Evolutionary conservation across 2,113 vertebrate genomes (phyloP).

Genomic region (Rousettus leschenaultii): DNA sequence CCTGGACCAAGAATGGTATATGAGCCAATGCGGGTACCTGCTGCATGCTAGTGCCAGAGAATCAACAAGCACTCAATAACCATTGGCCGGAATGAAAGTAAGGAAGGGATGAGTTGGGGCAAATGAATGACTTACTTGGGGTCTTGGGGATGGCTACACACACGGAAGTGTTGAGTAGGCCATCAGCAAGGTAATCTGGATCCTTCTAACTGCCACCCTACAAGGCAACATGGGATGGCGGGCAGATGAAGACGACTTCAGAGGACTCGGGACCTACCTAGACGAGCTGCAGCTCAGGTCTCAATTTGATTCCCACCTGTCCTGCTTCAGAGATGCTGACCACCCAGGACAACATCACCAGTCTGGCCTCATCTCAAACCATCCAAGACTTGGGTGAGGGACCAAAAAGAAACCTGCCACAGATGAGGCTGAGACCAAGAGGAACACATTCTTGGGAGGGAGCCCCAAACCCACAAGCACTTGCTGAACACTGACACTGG

Average conservation of each 20-base stretch:
- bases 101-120: background rate
- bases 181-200: background rate
- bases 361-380: background rate
- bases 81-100: background rate
- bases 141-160: background rate
- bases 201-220: background rate
- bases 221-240: rapidly evolving
- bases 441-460: background rate
- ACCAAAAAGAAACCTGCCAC: background rate
- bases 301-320: rapidly evolving
- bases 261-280: rapidly evolving
- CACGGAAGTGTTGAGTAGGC: background rate
- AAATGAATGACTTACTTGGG: background rate
- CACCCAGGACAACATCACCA: background rate
- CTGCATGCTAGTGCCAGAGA: background rate
- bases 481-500: background rate
- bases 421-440: background rate
- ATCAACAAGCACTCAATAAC: background rate
- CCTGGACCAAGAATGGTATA: background rate
- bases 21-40: background rate
- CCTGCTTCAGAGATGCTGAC: background rate
- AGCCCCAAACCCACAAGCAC: background rate
- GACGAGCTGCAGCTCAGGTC: background rate
- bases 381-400: background rate
- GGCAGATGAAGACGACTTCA: background rate